Evolutionary conservation across 2,888 invertebrate genomes (phyloP).

Genomic region (Oscheius sp.): DNA sequence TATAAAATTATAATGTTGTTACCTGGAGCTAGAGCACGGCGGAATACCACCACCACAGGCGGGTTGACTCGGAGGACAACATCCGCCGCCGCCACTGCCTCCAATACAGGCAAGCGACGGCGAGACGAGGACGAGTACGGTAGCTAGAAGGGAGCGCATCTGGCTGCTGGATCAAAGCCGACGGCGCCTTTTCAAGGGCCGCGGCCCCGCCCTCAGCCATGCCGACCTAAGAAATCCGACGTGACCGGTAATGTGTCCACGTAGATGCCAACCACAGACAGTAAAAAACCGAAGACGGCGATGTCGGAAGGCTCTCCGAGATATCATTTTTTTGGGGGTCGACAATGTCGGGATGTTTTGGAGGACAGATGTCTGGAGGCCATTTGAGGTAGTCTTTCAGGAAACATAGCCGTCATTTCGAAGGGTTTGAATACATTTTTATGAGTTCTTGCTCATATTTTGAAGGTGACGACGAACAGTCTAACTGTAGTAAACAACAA

Average conservation of each 20-base stretch:
- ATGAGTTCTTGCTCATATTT: no score
- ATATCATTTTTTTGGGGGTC: no score
- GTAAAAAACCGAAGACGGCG: no score
- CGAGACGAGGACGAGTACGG: conserved; percentile 48
- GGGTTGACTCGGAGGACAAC: conserved; percentile 56
- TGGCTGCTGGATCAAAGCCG: conserved; percentile 26
- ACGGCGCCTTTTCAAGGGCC: conserved; percentile 31
- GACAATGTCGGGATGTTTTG: no score
- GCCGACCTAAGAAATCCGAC: conserved; percentile 10
- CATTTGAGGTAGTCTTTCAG: no score
- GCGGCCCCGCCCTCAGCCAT: conserved; percentile 13
- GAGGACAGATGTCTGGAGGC: no score
- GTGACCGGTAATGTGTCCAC: conserved; percentile 27
- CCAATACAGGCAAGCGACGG: conserved; percentile 49
- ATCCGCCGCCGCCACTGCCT: conserved; percentile 47
- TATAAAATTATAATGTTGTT: not conserved
- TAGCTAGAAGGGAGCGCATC: conserved; percentile 39
- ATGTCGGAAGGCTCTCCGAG: no score
- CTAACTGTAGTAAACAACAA: no score
- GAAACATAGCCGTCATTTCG: no score
- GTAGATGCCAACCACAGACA: no score
- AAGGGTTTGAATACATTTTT: no score
- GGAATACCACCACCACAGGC: conserved; percentile 52
- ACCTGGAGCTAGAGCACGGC: conserved; percentile 65
- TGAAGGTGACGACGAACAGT: no score